These are phyloP conservation scores for Muscicapa striata DNA, from an alignment of 2,797 vertebrate genomes.

Conservation along the genomic window DNA sequence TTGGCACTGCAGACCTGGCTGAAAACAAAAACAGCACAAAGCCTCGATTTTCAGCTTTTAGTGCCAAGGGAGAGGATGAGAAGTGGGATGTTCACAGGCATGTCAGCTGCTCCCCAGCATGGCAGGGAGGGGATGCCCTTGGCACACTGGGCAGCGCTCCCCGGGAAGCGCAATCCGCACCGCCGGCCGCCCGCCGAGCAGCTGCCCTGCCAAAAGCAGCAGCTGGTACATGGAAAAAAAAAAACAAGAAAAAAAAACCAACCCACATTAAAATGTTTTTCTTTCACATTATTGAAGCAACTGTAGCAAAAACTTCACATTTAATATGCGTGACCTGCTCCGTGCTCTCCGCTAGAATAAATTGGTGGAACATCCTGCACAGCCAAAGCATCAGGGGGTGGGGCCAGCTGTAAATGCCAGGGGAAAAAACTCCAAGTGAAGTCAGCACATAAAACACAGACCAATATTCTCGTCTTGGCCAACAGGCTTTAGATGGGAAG, in stretches of 20 bases:
- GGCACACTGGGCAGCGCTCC: neutral
- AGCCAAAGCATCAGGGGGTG: constrained; percentile 38
- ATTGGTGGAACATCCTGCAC: constrained; percentile 38
- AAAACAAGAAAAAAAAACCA: neutral
- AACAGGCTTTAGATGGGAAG: constrained; percentile 42
- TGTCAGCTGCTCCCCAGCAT: neutral
- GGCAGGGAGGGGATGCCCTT: neutral
- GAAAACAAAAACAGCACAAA: neutral
- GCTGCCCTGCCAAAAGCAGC: constrained; percentile 6
- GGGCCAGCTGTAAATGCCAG: constrained; percentile 52
- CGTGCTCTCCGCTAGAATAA: constrained; percentile 13
- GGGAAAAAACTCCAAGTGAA: neutral
- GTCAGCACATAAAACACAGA: constrained; percentile 21
- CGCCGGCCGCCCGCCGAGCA: neutral
- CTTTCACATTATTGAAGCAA: constrained; percentile 24
- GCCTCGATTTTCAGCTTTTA: neutral
- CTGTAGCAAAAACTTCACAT: neutral
- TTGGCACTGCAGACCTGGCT: neutral
- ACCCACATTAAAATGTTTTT: neutral
- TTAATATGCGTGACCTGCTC: constrained; percentile 46
- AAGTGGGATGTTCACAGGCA: neutral
- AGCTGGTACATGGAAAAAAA: neutral
- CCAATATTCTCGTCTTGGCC: constrained; percentile 14
- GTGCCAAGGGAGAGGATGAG: neutral
- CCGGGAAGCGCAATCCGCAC: neutral